These are phyloP conservation scores for Ara ararauna DNA, from an alignment of 2,797 vertebrate species.

Conservation along the genomic window DNA sequence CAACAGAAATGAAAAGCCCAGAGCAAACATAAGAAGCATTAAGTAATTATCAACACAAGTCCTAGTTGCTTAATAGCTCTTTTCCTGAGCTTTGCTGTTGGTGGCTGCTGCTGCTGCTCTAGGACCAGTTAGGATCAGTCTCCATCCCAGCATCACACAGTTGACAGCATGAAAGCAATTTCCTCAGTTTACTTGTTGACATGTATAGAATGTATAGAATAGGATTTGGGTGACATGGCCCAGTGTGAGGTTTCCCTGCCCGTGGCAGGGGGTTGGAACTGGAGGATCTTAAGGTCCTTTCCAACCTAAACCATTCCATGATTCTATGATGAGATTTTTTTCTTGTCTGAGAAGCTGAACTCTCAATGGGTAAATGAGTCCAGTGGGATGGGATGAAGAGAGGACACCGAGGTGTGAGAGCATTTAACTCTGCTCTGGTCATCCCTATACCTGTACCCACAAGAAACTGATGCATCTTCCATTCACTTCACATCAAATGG, in stretches of 20 bases:
- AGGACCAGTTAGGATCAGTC: neutral
- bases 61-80: conserved; percentile 14
- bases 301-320: neutral
- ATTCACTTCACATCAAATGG: neutral
- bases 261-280: neutral
- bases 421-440: neutral
- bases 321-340: neutral
- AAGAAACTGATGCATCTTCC: neutral
- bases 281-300: neutral
- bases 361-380: neutral
- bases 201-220: neutral
- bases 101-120: neutral
- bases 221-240: neutral
- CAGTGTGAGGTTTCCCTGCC: neutral
- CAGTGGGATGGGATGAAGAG: neutral
- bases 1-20: conserved; percentile 48
- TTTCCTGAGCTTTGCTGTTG: neutral
- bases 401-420: neutral
- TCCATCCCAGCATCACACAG: neutral
- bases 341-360: neutral
- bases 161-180: neutral
- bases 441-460: neutral
- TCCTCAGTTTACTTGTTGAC: neutral
- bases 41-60: conserved; percentile 44
- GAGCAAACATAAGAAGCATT: conserved; percentile 18